Conservation (phyloP, 2,113 vertebrate species). For the Cephalopterus ornatus region DNA sequence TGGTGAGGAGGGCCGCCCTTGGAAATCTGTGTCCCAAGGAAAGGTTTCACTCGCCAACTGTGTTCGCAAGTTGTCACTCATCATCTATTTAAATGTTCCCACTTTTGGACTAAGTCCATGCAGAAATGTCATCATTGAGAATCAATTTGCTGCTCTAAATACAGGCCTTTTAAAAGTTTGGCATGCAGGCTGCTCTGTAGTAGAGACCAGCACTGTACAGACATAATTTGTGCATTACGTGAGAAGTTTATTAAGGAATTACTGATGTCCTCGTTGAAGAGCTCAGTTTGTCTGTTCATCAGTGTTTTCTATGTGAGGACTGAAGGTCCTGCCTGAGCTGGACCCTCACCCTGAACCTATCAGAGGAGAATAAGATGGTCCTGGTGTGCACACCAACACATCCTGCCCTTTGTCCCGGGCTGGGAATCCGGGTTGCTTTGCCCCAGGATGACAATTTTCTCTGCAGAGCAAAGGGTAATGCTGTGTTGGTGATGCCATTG, state of each 20-base stretch:
- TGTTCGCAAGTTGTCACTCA: background rate
- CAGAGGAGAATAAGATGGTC: background rate
- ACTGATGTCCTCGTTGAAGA: background rate
- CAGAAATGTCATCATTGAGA: background rate
- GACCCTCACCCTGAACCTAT: background rate
- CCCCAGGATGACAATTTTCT: background rate
- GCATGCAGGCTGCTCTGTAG: background rate
- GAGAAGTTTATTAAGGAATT: background rate
- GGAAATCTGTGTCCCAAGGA: background rate
- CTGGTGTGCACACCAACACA: background rate
- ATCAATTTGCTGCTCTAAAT: constrained; percentile 33
- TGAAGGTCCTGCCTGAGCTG: background rate
- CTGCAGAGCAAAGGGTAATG: fast-evolving
- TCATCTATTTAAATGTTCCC: background rate
- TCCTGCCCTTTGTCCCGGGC: background rate
- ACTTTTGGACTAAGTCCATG: background rate
- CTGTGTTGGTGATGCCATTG: background rate
- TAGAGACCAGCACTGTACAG: background rate
- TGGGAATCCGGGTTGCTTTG: background rate
- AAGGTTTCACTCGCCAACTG: background rate
- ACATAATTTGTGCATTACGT: background rate
- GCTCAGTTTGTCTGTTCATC: background rate
- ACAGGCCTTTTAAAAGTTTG: background rate
- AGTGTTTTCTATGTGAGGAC: background rate
- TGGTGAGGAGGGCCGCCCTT: background rate